Percentiles rank a stretch among this genome's conserved stretches.
These are phyloP conservation scores for Drosophila mauritiana DNA, from an alignment of 1,140 invertebrate species.

Conservation along the genomic window DNA sequence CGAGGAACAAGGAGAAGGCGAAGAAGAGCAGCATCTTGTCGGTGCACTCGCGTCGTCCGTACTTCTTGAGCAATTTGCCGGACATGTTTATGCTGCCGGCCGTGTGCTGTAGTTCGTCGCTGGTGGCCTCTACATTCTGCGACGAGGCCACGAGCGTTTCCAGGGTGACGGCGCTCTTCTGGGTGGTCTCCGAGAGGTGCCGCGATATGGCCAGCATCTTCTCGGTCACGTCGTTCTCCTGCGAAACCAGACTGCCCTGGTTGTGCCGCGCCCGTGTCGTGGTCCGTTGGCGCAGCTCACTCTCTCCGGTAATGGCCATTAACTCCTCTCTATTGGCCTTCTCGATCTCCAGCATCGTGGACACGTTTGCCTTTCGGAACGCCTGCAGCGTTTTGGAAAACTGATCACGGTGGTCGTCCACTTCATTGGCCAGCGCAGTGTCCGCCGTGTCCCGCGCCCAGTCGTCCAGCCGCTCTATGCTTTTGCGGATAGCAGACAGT, in stretches of 20 bases:
- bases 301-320: slow-evolving; percentile 86
- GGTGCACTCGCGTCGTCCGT: slow-evolving; percentile 96
- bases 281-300: slow-evolving; percentile 86
- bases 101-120: slow-evolving; percentile 93
- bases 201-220: slow-evolving; percentile 93
- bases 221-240: slow-evolving; percentile 89
- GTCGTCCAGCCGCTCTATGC: slow-evolving; percentile 88
- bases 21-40: slow-evolving; percentile 96
- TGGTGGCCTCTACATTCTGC: slow-evolving; percentile 89
- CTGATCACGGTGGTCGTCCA: slow-evolving; percentile 89
- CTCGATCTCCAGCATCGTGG: slow-evolving; percentile 90
- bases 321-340: slow-evolving; percentile 90
- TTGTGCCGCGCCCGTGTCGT: slow-evolving; percentile 58
- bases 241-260: slow-evolving; percentile 74
- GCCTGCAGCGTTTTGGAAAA: slow-evolving; percentile 89
- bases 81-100: slow-evolving; percentile 94
- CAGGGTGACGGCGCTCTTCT: slow-evolving; percentile 93
- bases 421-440: slow-evolving; percentile 87
- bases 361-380: slow-evolving; percentile 92
- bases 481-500: slow-evolving; percentile 88
- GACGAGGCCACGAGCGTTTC: slow-evolving; percentile 91
- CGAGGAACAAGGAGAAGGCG: slow-evolving; percentile 96
- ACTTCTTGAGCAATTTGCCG: slow-evolving; percentile 96
- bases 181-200: slow-evolving; percentile 93
- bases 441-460: slow-evolving; percentile 89